These are phyloP conservation scores for Heterotis niloticus DNA, from an alignment of 2,113 vertebrate species.

Conservation along the genomic window DNA sequence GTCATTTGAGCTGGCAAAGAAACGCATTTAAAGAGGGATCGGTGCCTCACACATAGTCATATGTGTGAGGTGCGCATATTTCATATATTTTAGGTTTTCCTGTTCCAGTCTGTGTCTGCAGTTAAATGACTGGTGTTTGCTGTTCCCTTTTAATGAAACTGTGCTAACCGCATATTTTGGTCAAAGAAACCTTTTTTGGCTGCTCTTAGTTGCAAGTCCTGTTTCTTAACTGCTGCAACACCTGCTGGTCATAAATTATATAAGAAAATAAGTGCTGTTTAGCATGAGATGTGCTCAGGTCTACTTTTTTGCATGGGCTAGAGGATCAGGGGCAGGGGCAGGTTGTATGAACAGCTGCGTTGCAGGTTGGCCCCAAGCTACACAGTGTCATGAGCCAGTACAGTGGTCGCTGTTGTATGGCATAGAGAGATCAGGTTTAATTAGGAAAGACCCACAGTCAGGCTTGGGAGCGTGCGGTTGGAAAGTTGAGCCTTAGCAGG, in stretches of 20 bases:
- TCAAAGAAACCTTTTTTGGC: too few relatives aligned
- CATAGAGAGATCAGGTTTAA: conserved; percentile 28
- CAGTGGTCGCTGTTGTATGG: neutral
- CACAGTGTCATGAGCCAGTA: neutral
- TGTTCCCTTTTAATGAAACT: too few relatives aligned
- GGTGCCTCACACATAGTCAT: too few relatives aligned
- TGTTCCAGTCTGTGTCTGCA: too few relatives aligned
- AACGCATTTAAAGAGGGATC: too few relatives aligned
- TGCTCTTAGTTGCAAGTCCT: too few relatives aligned
- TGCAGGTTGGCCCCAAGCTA: neutral
- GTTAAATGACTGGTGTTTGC: too few relatives aligned
- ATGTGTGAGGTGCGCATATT: too few relatives aligned
- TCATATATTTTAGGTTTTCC: too few relatives aligned
- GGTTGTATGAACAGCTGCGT: conserved; percentile 28
- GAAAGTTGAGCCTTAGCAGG: conserved; percentile 57
- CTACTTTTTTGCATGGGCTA: neutral
- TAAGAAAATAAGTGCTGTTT: neutral
- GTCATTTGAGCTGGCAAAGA: too few relatives aligned
- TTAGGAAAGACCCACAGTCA: conserved; percentile 41
- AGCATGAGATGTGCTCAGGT: too few relatives aligned
- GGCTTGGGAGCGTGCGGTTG: conserved; percentile 42
- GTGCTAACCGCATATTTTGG: too few relatives aligned
- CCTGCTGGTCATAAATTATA: conserved; percentile 18
- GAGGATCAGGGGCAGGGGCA: neutral
- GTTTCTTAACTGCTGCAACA: neutral